Percentiles rank a stretch among this genome's conserved stretches.
These are phyloP conservation scores for Zaprionus camerounensis DNA, from an alignment of 1,140 invertebrate species.

Conservation along the genomic window DNA sequence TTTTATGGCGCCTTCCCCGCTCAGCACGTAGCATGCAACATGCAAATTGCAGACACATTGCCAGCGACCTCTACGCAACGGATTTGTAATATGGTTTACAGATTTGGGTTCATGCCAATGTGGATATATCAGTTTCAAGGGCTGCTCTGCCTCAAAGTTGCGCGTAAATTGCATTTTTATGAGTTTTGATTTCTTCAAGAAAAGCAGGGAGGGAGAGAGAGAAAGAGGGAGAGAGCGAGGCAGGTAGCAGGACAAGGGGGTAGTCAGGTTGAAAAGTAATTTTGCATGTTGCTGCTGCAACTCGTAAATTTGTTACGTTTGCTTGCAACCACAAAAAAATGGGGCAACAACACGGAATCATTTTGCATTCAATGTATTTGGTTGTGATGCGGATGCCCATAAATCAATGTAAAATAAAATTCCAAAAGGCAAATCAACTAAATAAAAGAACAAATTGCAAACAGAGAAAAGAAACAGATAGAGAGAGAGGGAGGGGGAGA, in stretches of 20 bases:
- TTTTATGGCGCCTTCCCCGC: constrained; percentile 62
- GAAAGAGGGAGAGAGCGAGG: not conserved
- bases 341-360: constrained; percentile 12
- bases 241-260: not conserved
- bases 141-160: constrained; percentile 50
- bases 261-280: constrained; percentile 58
- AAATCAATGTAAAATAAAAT: constrained; percentile 50
- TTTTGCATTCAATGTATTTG: constrained; percentile 65
- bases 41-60: constrained; percentile 81
- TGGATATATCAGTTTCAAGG: constrained; percentile 3
- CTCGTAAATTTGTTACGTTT: constrained; percentile 33
- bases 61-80: constrained; percentile 33
- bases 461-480: constrained; percentile 17
- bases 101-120: not conserved
- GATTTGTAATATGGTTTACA: not conserved
- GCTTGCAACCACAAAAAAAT: constrained; percentile 57
- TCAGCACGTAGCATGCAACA: constrained; percentile 56
- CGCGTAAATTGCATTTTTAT: constrained; percentile 79
- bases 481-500: constrained; percentile 24
- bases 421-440: constrained; percentile 20
- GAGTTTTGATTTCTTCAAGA: constrained; percentile 70
- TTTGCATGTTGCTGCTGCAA: constrained; percentile 47
- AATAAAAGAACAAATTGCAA: constrained; percentile 31
- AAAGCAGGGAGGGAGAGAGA: not conserved
- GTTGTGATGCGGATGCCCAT: constrained; percentile 53